Base-by-base conservation (phyloP, 2,888 invertebrate genomes). In the Plagiodera versicolora region DNA sequence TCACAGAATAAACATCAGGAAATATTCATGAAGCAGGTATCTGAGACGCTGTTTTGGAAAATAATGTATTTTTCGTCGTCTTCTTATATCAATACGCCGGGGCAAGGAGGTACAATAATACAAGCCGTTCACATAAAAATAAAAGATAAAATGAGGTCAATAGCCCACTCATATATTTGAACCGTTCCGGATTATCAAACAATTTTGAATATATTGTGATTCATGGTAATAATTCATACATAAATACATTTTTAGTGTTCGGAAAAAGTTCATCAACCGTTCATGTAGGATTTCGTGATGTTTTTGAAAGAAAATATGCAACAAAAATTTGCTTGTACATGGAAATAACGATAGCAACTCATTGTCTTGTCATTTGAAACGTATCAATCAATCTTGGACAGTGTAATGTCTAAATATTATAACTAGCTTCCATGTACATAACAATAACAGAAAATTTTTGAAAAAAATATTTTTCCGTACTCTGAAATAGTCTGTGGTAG, bases 71-170 rank as follows among this genome's bases (percentile, higher is more conserved):
- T 39, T 39, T 11, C 32, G 39, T 39, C 8, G n/a, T n/a, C n/a
- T n/a, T 14, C 39, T 9, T 32, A 39, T 39, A 39, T 39, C 14
- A n/a, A 39, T 39, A 39, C 32, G 8, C 14, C 14, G 14, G n/a
- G 2, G 11, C 14, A 39, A 52, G 52, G 47, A 55, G 60, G 50
- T 51, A 60, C 49, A 60, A 60, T 60, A 51, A 60, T 54, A 60
- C 20, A 55, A 50, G 45, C 51, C 55, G 60, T 60, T 28, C 44
- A 59, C 48, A 59, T 54, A 60, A 60, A 60, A 60, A 60, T 60
- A 60, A 60, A 61, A 58, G 46, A 58, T 58, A 55, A 61, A 61
- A 61, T 58, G 58, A 51, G 61, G 61, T 58, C 61, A 51, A 47
- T 51, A 58, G 50, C 61, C 58, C 55, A 61, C 50, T 55, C 47